Conservation (phyloP, 2,113 vertebrate species). For the Anser brachyrhynchus region DNA sequence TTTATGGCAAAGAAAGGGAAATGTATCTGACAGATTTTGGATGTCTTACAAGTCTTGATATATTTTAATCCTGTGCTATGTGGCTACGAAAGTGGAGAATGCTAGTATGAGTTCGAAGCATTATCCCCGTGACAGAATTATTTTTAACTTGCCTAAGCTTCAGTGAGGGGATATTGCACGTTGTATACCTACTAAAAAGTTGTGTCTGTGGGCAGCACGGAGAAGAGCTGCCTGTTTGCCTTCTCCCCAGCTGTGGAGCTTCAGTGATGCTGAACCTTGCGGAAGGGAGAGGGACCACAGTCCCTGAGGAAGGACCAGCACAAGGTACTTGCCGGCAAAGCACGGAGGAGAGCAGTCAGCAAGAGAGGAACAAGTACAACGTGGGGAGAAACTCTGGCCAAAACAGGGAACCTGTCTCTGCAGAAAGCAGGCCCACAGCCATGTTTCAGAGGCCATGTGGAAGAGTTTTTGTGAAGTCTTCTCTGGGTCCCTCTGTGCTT, state of each 20-base stretch:
- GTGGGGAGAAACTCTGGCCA: background rate
- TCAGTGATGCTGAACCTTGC: background rate
- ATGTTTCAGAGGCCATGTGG: background rate
- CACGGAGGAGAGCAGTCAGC: background rate
- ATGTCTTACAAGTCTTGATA: background rate
- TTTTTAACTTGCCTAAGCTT: background rate
- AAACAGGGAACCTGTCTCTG: background rate
- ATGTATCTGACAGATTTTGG: background rate
- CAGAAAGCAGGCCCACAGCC: background rate
- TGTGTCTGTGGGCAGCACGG: background rate
- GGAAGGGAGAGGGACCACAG: background rate
- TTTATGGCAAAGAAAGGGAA: background rate
- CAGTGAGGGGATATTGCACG: background rate
- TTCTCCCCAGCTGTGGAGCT: background rate
- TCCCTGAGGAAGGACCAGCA: background rate
- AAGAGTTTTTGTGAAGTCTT: background rate
- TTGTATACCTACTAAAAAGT: background rate
- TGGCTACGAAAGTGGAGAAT: background rate
- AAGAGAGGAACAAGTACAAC: background rate
- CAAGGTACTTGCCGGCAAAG: background rate
- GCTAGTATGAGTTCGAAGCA: background rate
- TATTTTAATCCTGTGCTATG: background rate
- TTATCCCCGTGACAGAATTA: rapidly evolving
- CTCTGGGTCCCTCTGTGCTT: background rate
- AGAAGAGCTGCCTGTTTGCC: background rate